Base-by-base conservation (phyloP, 2,113 vertebrate genomes). In the Dolichallabes microphthalmus region DNA sequence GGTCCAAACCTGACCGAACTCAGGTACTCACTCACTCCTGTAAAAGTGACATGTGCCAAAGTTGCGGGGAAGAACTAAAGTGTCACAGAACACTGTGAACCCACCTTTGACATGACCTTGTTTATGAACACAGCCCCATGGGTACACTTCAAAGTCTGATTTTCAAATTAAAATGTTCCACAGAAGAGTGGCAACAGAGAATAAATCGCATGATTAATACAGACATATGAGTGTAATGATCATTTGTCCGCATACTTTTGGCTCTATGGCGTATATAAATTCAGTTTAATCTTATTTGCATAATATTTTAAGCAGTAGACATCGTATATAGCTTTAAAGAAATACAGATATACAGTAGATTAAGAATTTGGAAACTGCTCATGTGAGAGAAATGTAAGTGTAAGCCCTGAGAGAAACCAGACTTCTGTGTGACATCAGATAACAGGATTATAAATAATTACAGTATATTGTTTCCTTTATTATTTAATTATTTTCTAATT, bases 11-110 rank as follows among this genome's bases (percentile, higher is more conserved):
- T 45, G 25, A 86, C 86, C 78, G 61, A 17, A 85, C 77, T 89
- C 57, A 74, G 85, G 84, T 86, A 39, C 76, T 80, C 63, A 75
- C 84, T 84, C 81, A 32, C 83, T 86, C 84, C 83, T 88, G 86
- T 87, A 69, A 91, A 94, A 93, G 39, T 39, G 17, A 71, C 19
- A 39, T 69, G 15, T 73, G 35, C 22, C 5, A 22, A 45, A 20
- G 19, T 45, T 73, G 69, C 10, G 25, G 20, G 10, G 69, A 73
- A 73, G 35, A 45, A 73, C 69, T 22, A 1, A 2, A 4, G 20
- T 20, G 30, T 69, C 68, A 69, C 15, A 35, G 27, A 45, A 8
- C 35, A 19, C 19, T 45, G 35, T 10, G 25, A 73, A 11, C 39
- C 69, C 39, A 52, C 66, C 32, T 35, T 66, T 66, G 32, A 17